A percentile compares a stretch with the other conserved stretches of the same genome.
Evolutionary conservation across 2,797 vertebrate genomes (phyloP).

Genomic region (Babyrousa celebensis): DNA sequence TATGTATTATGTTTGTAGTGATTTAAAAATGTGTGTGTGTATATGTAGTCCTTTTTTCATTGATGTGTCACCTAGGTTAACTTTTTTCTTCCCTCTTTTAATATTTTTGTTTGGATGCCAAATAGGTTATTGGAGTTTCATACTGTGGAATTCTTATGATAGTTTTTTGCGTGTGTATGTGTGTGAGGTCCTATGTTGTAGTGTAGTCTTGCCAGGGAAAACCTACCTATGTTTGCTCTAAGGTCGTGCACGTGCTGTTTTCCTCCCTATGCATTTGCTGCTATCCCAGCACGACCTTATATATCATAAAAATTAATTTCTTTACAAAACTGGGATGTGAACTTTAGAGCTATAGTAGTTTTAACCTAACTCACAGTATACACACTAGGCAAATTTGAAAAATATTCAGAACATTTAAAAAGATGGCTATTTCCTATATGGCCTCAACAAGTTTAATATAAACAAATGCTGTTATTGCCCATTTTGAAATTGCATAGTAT

Average conservation of each 20-base stretch:
- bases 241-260: neutral
- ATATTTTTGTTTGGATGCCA: neutral
- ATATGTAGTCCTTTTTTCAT: neutral
- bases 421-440: neutral
- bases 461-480: neutral
- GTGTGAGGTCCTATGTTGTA: neutral
- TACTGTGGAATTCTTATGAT: neutral
- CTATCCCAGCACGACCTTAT: neutral
- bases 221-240: neutral
- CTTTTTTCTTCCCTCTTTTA: neutral
- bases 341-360: neutral
- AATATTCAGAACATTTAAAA: neutral
- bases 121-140: neutral
- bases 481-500: neutral
- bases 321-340: neutral
- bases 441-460: neutral
- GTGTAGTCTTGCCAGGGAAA: neutral
- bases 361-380: neutral
- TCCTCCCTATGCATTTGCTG: neutral
- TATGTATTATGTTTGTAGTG: neutral
- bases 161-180: neutral
- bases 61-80: neutral
- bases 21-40: neutral
- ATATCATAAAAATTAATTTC: neutral
- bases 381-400: constrained; percentile 3